Percentiles rank a stretch among this genome's conserved stretches.
These are phyloP conservation scores for Pycnonotus jocosus DNA, from an alignment of 2,113 vertebrate genomes.

Conservation along the genomic window DNA sequence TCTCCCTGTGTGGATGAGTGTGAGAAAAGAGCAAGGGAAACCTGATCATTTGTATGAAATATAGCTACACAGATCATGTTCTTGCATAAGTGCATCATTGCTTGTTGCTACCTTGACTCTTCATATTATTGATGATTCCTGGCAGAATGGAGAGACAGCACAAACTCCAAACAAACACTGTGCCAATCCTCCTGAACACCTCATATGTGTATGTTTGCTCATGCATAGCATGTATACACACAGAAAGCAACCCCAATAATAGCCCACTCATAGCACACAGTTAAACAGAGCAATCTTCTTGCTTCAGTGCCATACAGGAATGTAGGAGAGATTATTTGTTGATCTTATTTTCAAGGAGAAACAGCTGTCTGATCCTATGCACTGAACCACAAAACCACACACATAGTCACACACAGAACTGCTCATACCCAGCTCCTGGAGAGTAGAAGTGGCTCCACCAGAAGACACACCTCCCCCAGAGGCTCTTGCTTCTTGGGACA, in stretches of 20 bases:
- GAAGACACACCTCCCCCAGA: neutral
- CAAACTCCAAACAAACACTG: neutral
- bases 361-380: neutral
- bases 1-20: neutral
- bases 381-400: neutral
- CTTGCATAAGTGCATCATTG: neutral
- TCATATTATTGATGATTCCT: neutral
- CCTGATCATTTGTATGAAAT: neutral
- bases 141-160: neutral
- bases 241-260: neutral
- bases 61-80: neutral
- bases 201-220: neutral
- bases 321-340: neutral
- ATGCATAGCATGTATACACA: neutral
- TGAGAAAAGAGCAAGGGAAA: neutral
- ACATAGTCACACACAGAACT: neutral
- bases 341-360: neutral
- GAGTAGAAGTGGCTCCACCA: constrained; percentile 12
- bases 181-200: neutral
- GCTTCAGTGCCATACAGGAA: neutral
- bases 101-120: neutral
- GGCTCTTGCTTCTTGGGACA: neutral
- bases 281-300: neutral
- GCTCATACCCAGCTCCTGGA: constrained; percentile 26
- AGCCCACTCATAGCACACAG: neutral